These are phyloP conservation scores for Hippocampus barbouri DNA, from an alignment of 2,113 vertebrate species.

Conservation along the genomic window DNA sequence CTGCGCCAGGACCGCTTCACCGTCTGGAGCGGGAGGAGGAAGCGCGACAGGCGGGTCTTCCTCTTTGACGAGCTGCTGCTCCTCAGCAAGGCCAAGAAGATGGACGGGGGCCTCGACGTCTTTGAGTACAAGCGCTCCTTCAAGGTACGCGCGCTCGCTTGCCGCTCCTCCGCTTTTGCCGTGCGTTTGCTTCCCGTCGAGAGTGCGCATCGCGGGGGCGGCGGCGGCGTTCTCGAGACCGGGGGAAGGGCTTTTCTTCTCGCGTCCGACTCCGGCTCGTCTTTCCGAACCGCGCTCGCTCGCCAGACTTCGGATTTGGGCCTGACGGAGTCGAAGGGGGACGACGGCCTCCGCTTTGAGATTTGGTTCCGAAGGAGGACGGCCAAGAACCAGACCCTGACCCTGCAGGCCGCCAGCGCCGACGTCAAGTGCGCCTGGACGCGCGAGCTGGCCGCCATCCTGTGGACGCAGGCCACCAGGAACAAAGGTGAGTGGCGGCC, in stretches of 20 bases:
- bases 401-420: conserved; percentile 69
- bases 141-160: conserved; percentile 62
- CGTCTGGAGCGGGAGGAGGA: conserved; percentile 75
- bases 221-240: too few species aligned
- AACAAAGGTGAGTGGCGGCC: conserved; percentile 81
- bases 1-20: conserved; percentile 80
- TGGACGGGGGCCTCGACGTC: conserved; percentile 74
- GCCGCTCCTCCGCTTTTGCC: too few species aligned
- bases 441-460: conserved; percentile 80
- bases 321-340: conserved; percentile 76
- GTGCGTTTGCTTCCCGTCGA: too few species aligned
- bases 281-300: too few species aligned
- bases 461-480: conserved; percentile 88
- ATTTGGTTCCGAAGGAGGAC: conserved; percentile 82
- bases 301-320: conserved; percentile 77
- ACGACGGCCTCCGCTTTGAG: conserved; percentile 78
- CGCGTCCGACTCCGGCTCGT: neutral
- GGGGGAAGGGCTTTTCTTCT: neutral
- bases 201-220: too few species aligned
- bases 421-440: conserved; percentile 84
- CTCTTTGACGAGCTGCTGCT: conserved; percentile 82
- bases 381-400: conserved; percentile 78
- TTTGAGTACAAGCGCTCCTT: conserved; percentile 82
- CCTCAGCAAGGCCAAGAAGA: conserved; percentile 80
- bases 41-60: conserved; percentile 77